Conservation (phyloP, 2,888 invertebrate species). For the Hipparchia semele region DNA sequence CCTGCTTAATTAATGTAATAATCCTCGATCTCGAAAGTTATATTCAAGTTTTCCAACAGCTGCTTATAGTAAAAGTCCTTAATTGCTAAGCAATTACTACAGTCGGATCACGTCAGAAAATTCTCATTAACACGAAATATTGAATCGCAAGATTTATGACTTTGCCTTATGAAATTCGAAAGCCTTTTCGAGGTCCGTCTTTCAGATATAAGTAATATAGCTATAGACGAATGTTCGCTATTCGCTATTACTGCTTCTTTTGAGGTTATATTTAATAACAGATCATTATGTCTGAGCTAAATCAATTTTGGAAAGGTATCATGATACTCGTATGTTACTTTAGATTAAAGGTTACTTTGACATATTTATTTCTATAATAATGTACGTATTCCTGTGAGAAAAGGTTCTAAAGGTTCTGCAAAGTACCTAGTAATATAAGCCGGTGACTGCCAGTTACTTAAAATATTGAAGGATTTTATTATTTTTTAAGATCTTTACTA, state of each 20-base stretch:
- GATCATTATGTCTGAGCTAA: not conserved
- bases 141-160: conserved; percentile 32
- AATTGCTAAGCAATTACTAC: conserved; percentile 32
- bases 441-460: no score
- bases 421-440: no score
- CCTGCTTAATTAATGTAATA: not conserved
- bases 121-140: conserved; percentile 32
- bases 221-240: not conserved
- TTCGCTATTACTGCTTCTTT: not conserved
- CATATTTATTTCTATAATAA: not conserved
- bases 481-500: no score
- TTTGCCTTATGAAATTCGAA: conserved; percentile 16
- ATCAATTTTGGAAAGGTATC: not conserved
- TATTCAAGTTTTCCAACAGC: conserved; percentile 16
- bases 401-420: no score
- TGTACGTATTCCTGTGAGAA: no score
- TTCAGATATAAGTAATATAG: not conserved
- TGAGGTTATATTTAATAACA: conserved; percentile 2
- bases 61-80: not conserved
- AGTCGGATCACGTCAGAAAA: conserved; percentile 27
- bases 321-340: no score
- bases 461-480: no score
- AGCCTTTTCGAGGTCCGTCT: not conserved
- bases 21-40: conserved; percentile 1
- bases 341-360: not conserved